A percentile compares a stretch with the other conserved stretches of the same genome.
phyloP scores from a whole-genome alignment of 2,797 vertebrate species.

The Xiphorhynchus erythropygius region DNA sequence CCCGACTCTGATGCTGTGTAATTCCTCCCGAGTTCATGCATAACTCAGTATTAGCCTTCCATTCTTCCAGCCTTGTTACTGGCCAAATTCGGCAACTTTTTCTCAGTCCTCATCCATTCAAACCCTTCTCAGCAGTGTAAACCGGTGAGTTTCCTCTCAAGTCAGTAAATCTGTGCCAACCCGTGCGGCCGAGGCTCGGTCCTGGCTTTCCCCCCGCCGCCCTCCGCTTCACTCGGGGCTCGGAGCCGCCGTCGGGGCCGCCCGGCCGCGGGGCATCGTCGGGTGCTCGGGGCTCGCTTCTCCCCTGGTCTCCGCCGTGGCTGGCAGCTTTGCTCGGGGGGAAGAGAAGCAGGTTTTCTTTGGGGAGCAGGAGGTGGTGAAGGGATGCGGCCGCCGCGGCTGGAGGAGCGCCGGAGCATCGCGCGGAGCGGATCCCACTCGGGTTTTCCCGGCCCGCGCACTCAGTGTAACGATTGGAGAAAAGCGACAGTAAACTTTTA shows the following conservation, averaged over 20 bases:
- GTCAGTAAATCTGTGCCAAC: background rate
- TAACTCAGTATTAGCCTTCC: background rate
- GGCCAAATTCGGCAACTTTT: slow-evolving; percentile 40
- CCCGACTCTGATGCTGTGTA: background rate
- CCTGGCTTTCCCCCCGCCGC: background rate
- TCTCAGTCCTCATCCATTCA: slow-evolving; percentile 14
- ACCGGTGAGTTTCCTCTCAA: slow-evolving; percentile 37
- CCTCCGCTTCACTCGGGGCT: background rate
- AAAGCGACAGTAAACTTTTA: slow-evolving; percentile 42
- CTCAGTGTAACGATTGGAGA: background rate
- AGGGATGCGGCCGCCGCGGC: background rate
- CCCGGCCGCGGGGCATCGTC: background rate
- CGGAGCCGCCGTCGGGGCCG: background rate
- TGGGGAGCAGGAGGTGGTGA: background rate
- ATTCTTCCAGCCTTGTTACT: background rate
- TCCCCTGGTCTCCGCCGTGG: background rate
- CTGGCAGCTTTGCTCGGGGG: background rate
- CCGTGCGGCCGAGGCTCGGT: background rate
- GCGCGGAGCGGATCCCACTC: background rate
- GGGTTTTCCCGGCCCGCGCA: background rate
- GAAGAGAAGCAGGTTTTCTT: background rate
- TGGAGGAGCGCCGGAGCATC: background rate
- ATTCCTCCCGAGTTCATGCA: background rate
- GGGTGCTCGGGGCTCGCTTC: background rate
- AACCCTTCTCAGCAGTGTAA: background rate